Conservation (phyloP, 2,113 vertebrate genomes). For the Macrotus californicus region DNA sequence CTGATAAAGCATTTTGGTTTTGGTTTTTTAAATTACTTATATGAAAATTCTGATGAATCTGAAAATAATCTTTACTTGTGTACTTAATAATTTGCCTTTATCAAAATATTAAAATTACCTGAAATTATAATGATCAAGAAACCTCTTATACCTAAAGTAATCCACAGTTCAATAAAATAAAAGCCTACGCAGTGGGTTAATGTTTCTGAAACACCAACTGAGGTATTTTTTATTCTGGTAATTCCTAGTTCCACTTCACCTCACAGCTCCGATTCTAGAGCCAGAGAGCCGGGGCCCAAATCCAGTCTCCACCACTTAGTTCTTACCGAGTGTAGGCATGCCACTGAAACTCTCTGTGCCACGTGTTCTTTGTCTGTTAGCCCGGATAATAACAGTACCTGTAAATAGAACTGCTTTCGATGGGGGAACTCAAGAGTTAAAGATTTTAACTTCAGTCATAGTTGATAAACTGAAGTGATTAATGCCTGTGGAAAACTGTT, state of each 20-base stretch:
- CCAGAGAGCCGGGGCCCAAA: background rate
- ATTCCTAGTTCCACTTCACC: background rate
- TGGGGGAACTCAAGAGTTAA: no score
- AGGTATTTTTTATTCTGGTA: background rate
- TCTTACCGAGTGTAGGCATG: slow-evolving; percentile 23
- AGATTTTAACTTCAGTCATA: no score
- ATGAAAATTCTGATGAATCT: background rate
- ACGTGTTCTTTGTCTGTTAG: slow-evolving; percentile 9
- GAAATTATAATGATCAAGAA: background rate
- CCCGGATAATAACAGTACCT: background rate
- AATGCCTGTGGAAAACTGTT: no score
- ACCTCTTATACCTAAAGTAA: background rate
- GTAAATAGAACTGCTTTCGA: background rate
- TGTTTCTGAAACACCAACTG: background rate
- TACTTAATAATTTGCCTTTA: background rate
- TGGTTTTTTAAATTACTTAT: background rate
- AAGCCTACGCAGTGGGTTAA: background rate
- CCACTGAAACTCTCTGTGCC: background rate
- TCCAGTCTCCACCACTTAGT: background rate
- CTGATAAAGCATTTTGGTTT: background rate
- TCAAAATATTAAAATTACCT: slow-evolving; percentile 21
- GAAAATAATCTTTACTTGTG: background rate
- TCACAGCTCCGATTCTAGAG: background rate
- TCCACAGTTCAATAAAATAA: background rate
- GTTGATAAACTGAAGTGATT: no score